Percentiles rank a stretch among this genome's conserved stretches.
Conservation (phyloP, 2,113 vertebrate species). For the Empidonax alnorum region DNA sequence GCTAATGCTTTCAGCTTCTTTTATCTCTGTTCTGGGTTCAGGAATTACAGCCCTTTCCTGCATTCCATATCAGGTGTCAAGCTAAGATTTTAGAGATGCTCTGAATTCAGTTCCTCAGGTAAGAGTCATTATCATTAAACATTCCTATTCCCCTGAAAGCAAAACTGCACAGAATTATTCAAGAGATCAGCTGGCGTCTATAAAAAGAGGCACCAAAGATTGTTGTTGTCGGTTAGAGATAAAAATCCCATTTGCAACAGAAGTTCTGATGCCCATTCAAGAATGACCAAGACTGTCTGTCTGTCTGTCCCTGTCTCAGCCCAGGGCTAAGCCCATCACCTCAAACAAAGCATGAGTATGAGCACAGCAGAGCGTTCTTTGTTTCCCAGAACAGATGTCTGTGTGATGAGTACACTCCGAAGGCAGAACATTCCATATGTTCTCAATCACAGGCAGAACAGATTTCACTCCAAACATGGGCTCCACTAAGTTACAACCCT, state of each 20-base stretch:
- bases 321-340: neutral
- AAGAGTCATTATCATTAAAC: slow-evolving; percentile 7
- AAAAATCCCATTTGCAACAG: neutral
- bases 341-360: neutral
- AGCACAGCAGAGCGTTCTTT: neutral
- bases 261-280: neutral
- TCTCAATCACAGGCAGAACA: neutral
- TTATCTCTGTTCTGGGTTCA: neutral
- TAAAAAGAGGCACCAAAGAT: neutral
- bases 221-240: neutral
- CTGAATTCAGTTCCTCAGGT: slow-evolving; percentile 10
- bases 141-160: neutral
- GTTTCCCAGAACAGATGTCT: neutral
- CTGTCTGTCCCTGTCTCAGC: neutral
- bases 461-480: neutral
- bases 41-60: neutral
- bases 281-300: neutral
- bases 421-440: neutral
- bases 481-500: neutral
- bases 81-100: neutral
- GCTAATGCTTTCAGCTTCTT: neutral
- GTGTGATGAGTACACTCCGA: neutral
- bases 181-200: neutral
- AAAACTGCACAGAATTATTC: slow-evolving; percentile 19
- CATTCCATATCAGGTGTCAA: neutral